Evolutionary conservation across 2,888 invertebrate species (phyloP).

Genomic region (Papilio protenor): DNA sequence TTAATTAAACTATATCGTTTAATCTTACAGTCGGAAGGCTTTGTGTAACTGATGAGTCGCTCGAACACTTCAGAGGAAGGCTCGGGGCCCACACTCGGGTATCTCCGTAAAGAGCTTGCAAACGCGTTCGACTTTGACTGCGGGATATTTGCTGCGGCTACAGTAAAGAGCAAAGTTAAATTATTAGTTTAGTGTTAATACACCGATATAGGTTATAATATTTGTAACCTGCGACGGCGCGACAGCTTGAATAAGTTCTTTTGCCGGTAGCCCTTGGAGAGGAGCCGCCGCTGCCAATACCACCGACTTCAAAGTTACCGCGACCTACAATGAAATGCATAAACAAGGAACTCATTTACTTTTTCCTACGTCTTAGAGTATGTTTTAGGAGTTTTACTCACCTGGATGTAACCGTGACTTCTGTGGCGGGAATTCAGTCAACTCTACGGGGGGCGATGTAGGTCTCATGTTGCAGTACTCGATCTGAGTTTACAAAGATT

Average conservation of each 20-base stretch:
- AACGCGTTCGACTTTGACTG: conserved; percentile 59
- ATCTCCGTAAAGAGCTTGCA: conserved; percentile 68
- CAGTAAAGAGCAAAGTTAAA: not conserved
- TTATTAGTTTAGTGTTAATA: not conserved
- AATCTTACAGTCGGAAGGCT: conserved; percentile 61
- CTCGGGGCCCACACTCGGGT: conserved; percentile 64
- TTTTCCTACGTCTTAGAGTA: not conserved
- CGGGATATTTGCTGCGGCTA: conserved; percentile 24
- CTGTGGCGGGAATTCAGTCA: conserved; percentile 73
- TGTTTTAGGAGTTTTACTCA: conserved; percentile 43
- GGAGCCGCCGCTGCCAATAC: conserved; percentile 62
- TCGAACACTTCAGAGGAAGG: conserved; percentile 68
- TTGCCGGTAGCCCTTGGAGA: not conserved
- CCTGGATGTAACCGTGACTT: conserved; percentile 57
- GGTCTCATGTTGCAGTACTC: conserved; percentile 67
- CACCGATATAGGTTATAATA: not conserved
- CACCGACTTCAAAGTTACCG: conserved; percentile 71
- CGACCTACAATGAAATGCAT: conserved; percentile 56
- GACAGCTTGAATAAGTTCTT: conserved; percentile 1
- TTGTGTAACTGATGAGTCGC: conserved; percentile 63
- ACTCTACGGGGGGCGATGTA: conserved; percentile 63
- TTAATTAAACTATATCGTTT: not conserved
- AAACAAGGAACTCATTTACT: too few relatives aligned
- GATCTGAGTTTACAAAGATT: conserved; percentile 53
- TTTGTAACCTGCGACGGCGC: conserved; percentile 4